phyloP scores from a whole-genome alignment of 2,888 invertebrate genomes.

The Drosophila affinis region DNA sequence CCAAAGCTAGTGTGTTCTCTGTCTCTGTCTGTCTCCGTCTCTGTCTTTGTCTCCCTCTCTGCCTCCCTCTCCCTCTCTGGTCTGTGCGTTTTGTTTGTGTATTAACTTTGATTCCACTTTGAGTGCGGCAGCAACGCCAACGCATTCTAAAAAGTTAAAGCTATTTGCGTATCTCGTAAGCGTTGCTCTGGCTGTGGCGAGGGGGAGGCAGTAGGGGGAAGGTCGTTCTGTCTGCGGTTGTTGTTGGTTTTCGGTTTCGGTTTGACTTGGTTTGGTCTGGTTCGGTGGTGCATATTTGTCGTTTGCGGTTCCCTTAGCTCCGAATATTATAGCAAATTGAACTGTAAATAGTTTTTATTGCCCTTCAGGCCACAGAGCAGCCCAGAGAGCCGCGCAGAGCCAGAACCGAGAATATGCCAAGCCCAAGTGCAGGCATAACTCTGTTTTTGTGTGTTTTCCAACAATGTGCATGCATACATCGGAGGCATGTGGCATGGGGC shows the following conservation, averaged over 20 bases:
- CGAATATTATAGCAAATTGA: conserved; percentile 79
- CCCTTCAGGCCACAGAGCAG: conserved; percentile 60
- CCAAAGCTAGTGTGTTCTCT: conserved; percentile 27
- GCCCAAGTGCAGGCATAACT: conserved; percentile 46
- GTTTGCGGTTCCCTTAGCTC: conserved; percentile 68
- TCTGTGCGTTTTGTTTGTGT: conserved; percentile 43
- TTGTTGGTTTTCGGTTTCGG: conserved; percentile 21
- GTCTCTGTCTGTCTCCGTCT: conserved; percentile 3
- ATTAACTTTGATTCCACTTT: conserved; percentile 73
- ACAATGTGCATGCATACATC: conserved; percentile 6
- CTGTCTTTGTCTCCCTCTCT: conserved; percentile 10
- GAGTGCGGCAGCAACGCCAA: conserved; percentile 47
- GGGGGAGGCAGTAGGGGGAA: neutral
- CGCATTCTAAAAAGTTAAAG: conserved; percentile 68
- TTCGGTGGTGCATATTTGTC: conserved; percentile 65
- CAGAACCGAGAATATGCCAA: conserved; percentile 34
- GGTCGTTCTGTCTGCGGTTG: conserved; percentile 42
- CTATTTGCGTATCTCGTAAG: conserved; percentile 44
- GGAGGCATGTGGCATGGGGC: conserved; percentile 28
- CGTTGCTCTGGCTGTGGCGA: conserved; percentile 16
- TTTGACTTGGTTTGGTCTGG: conserved; percentile 23
- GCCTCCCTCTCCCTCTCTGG: too few relatives aligned
- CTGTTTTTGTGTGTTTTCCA: conserved; percentile 53
- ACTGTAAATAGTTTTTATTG: conserved; percentile 78
- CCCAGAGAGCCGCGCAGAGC: neutral